Evolutionary conservation across 2,113 vertebrate genomes (phyloP), one percentile per base, ranked within the genome.

Genomic region (Archilochus colubris): DNA sequence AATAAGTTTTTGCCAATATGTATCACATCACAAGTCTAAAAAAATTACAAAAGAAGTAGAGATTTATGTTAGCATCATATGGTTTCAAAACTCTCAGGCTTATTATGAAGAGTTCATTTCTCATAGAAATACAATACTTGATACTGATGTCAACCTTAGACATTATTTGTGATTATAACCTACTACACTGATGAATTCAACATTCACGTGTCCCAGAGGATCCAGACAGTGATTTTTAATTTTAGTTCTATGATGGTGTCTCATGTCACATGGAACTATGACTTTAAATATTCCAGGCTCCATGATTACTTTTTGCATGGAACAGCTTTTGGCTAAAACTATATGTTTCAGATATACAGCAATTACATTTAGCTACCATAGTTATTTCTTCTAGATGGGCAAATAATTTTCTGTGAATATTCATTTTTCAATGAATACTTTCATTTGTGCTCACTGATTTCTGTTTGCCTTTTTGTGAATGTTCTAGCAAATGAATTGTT

Each of bases 331-430:
- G 63, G 40, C 36, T 86, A 76, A 86, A 89, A 89, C 15, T 28
- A 19, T 16, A 15, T 43, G 50, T 8, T 85, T 80, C 46, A 73
- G 40, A 30, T 73, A 93, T 64, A 12, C 36, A 76, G 24, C 38
- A 88, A 76, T 66, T 91, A 72, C 22, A 82, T 92, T 17, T 77
- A 85, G 23, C 16, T 83, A 53, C 46, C 48, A 59, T 6, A 38
- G 55, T 82, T 89, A 69, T 59, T 89, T 91, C 55, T 89, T 62
- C 75, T 55, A 88, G n/a, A 55, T 80, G 55, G 70, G 28, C 63
- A 92, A 94, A 87, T 76, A 74, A 88, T 85, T 94, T 85, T 23
- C 67, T 80, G 31, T 74, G 78, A 94, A 93, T 88, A 89, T 68
- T 68, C 53, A 59, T 63, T 95, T 81, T 59, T 59, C 44, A 82